phyloP scores from a whole-genome alignment of 2,888 invertebrate genomes.

The Thumatha senex region DNA sequence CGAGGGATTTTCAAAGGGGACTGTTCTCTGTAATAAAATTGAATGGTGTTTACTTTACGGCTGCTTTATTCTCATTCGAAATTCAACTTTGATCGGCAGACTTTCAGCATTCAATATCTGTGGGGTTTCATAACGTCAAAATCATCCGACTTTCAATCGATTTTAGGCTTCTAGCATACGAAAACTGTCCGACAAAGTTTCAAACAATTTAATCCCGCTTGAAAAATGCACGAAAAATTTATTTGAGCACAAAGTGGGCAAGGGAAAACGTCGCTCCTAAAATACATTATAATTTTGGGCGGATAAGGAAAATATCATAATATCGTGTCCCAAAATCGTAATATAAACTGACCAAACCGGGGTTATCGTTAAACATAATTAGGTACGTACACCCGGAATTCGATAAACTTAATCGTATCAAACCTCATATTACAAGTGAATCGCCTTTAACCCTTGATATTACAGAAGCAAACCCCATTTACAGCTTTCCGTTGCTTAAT shows the following conservation, averaged over 20 bases:
- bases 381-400: slow-evolving; percentile 44
- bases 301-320: slow-evolving; percentile 32
- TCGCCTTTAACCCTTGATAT: slow-evolving; percentile 55
- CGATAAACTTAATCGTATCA: slow-evolving; percentile 55
- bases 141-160: slow-evolving; percentile 58
- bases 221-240: slow-evolving; percentile 64
- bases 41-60: slow-evolving; percentile 73
- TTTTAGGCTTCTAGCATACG: slow-evolving; percentile 52
- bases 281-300: slow-evolving; percentile 36
- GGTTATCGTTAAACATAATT: slow-evolving; percentile 40
- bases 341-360: slow-evolving; percentile 22
- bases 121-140: slow-evolving; percentile 46
- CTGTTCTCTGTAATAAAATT: slow-evolving; percentile 72
- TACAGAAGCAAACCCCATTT: slow-evolving; percentile 57
- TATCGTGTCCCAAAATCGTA: slow-evolving; percentile 23
- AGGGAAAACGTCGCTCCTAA: slow-evolving; percentile 34
- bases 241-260: slow-evolving; percentile 44
- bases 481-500: slow-evolving; percentile 70
- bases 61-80: slow-evolving; percentile 53
- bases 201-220: slow-evolving; percentile 69
- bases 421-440: slow-evolving; percentile 42
- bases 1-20: slow-evolving; percentile 66
- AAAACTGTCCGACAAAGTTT: slow-evolving; percentile 64
- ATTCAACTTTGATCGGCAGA: slow-evolving; percentile 33
- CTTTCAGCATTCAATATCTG: slow-evolving; percentile 44